Evolutionary conservation across 2,113 vertebrate species (phyloP).

Genomic region (Microcebus tavaratra): DNA sequence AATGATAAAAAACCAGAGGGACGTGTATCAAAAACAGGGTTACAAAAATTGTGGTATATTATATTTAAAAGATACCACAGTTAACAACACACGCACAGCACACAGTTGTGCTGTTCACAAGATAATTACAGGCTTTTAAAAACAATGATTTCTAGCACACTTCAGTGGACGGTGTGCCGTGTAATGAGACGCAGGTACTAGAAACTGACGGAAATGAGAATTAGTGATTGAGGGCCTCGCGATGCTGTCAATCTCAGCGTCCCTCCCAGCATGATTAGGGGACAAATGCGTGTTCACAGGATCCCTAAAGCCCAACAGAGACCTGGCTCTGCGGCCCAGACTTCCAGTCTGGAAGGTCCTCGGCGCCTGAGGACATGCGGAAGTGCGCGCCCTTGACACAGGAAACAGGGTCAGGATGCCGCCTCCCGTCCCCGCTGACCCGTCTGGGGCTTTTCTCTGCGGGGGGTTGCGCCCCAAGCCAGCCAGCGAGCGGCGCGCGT

Average conservation of each 20-base stretch:
- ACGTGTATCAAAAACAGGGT: neutral
- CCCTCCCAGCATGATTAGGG: neutral
- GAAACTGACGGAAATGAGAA: neutral
- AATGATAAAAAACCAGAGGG: neutral
- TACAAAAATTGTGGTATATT: neutral
- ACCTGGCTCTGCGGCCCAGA: neutral
- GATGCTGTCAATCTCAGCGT: neutral
- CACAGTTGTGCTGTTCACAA: neutral
- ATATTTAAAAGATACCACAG: neutral
- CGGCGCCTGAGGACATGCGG: fast-evolving
- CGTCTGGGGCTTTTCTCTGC: fast-evolving
- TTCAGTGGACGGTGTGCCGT: neutral
- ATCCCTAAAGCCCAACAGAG: neutral
- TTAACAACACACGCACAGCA: neutral
- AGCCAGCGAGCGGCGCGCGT: neutral
- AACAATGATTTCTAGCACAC: neutral
- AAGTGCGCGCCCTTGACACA: neutral
- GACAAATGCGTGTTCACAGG: neutral
- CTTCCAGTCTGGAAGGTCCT: neutral
- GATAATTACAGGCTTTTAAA: neutral
- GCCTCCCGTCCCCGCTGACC: fast-evolving
- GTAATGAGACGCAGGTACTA: neutral
- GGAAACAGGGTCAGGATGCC: neutral
- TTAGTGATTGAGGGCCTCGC: neutral
- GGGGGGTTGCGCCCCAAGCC: fast-evolving